Evolutionary conservation across 2,113 vertebrate genomes (phyloP).

Genomic region (Piaya cayana): DNA sequence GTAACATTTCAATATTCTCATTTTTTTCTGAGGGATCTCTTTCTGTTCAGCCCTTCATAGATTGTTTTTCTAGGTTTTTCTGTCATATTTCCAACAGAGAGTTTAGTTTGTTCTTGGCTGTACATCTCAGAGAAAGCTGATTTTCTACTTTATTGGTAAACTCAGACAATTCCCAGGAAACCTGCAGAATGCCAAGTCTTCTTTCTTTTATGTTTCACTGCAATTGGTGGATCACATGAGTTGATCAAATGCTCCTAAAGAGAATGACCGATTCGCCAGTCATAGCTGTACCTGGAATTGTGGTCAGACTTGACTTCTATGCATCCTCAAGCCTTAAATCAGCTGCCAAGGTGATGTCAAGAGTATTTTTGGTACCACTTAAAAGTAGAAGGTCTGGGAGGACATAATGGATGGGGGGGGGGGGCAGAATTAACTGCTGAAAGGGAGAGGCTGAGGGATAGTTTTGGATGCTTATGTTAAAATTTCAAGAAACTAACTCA

Average conservation of each 20-base stretch:
- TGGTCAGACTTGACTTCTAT: neutral
- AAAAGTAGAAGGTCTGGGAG: neutral
- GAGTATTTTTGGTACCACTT: neutral
- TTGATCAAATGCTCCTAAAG: neutral
- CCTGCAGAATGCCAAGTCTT: neutral
- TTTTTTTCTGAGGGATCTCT: neutral
- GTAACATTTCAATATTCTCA: neutral
- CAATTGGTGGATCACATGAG: neutral
- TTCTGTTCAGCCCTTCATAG: neutral
- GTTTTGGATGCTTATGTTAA: neutral
- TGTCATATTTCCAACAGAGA: neutral
- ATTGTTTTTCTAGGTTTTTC: neutral
- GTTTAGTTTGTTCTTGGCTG: neutral
- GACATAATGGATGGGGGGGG: fast-evolving
- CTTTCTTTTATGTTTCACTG: neutral
- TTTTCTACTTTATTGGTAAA: neutral
- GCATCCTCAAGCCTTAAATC: neutral
- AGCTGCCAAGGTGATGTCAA: neutral
- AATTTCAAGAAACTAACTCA: neutral
- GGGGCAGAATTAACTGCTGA: neutral
- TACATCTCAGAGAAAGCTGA: neutral
- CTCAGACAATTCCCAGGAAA: neutral
- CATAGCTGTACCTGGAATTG: neutral
- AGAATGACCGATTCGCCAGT: neutral
- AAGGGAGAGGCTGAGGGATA: neutral